Conservation (phyloP, 2,888 invertebrate species). For the Xestia c-nigrum region DNA sequence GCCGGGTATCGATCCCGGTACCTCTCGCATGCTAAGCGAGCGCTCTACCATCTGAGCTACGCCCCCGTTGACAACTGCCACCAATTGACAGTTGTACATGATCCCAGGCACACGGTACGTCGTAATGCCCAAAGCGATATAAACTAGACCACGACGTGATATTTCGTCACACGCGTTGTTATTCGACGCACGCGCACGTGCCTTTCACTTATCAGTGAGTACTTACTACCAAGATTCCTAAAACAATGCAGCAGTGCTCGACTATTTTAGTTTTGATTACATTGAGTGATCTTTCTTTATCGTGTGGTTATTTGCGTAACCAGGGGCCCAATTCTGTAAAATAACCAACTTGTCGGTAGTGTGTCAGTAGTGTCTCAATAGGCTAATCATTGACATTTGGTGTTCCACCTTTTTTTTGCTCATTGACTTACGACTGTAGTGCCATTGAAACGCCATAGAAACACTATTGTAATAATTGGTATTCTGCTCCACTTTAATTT, state of each 20-base stretch:
- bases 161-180: constrained; percentile 42
- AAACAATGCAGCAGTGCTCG: constrained; percentile 2
- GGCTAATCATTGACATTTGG: too few relatives aligned
- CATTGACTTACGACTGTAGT: too few relatives aligned
- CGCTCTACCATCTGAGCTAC: constrained; percentile 84
- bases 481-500: too few relatives aligned
- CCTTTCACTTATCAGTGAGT: constrained; percentile 48
- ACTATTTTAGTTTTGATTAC: constrained; percentile 3
- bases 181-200: constrained; percentile 32
- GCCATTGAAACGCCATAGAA: too few relatives aligned
- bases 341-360: too few relatives aligned
- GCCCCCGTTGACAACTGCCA: constrained; percentile 32
- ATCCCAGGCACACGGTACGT: constrained; percentile 1
- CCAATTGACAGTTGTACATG: constrained; percentile 27
- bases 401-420: too few relatives aligned
- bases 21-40: constrained; percentile 89
- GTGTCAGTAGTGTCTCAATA: too few relatives aligned
- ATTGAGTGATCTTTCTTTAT: neutral
- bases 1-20: constrained; percentile 90
- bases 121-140: constrained; percentile 26
- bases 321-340: too few relatives aligned
- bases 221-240: neutral
- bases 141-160: constrained; percentile 50
- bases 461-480: too few relatives aligned
- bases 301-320: too few relatives aligned